Conservation (phyloP, 2,797 vertebrate species). For the Hapalemur alaotrensis region DNA sequence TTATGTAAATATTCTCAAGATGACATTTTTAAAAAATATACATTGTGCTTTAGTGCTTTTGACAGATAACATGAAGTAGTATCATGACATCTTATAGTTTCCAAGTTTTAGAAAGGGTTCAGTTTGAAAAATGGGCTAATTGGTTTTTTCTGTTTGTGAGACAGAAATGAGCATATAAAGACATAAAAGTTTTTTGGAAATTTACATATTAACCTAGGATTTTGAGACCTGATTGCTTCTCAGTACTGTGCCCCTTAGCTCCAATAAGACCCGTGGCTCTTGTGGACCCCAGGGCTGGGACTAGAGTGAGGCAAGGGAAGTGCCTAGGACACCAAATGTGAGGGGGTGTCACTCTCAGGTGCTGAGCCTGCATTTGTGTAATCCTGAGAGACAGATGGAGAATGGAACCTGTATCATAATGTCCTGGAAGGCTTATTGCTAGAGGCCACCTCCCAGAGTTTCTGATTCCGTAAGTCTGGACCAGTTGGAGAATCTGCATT, state of each 20-base stretch:
- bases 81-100: background rate
- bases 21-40: background rate
- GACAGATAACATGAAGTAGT: background rate
- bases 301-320: background rate
- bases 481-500: background rate
- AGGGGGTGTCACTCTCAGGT: background rate
- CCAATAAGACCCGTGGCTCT: background rate
- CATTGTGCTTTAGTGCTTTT: background rate
- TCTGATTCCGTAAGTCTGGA: background rate
- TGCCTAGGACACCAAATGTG: background rate
- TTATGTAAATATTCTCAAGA: conserved; percentile 4
- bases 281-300: background rate
- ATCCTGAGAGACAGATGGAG: background rate
- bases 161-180: conserved; percentile 25
- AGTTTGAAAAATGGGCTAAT: conserved; percentile 3
- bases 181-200: background rate
- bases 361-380: background rate
- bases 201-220: background rate
- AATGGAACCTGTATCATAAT: background rate
- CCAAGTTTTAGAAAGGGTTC: conserved; percentile 4
- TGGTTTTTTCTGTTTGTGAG: background rate
- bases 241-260: background rate
- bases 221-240: conserved; percentile 36
- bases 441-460: background rate
- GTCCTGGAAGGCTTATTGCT: background rate